Evolutionary conservation across 2,888 invertebrate species (phyloP).

Genomic region (Brenthis hecate): DNA sequence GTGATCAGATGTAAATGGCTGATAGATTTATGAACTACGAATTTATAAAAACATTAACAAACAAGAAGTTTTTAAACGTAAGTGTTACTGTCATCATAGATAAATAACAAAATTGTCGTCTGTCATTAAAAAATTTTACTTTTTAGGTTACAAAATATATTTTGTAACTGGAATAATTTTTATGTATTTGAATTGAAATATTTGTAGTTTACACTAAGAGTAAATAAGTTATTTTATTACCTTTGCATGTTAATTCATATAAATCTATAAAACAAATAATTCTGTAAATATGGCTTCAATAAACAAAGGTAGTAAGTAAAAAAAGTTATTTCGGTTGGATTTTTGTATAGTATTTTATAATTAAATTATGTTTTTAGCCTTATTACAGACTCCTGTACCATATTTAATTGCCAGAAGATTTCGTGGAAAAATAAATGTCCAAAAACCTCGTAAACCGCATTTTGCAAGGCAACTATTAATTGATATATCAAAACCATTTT

Average conservation of each 20-base stretch:
- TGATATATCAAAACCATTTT: conserved; percentile 85
- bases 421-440: conserved; percentile 90
- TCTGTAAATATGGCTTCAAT: conserved; percentile 48
- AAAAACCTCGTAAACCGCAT: conserved; percentile 87
- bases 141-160: conserved; percentile 8
- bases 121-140: neutral
- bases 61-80: no score
- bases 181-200: no score
- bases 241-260: neutral
- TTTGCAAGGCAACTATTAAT: conserved; percentile 85
- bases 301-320: conserved; percentile 50
- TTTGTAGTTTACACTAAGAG: no score
- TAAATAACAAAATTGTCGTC: neutral
- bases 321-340: neutral
- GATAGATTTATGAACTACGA: no score
- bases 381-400: conserved; percentile 67
- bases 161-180: no score
- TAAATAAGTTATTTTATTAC: no score
- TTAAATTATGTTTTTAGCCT: conserved; percentile 53
- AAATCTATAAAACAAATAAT: neutral
- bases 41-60: no score
- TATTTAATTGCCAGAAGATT: conserved; percentile 84
- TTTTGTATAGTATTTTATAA: neutral
- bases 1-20: no score
- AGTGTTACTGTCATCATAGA: no score